phyloP scores from a whole-genome alignment of 2,113 vertebrate genomes.

The Damaliscus lunatus region DNA sequence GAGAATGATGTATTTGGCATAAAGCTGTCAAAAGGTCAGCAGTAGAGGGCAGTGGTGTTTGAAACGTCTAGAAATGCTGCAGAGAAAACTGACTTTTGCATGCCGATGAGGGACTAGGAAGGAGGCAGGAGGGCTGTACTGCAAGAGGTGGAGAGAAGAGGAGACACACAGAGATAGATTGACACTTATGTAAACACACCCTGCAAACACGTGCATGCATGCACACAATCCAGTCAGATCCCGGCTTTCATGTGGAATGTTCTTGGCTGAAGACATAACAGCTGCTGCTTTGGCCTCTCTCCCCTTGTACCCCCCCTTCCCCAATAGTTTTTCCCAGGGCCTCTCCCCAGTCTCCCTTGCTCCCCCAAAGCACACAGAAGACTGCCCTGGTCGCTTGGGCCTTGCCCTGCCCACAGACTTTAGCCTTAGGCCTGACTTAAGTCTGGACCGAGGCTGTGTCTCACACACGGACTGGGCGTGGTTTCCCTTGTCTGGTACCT shows the following conservation, averaged over 20 bases:
- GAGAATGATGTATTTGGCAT: neutral
- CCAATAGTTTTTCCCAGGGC: neutral
- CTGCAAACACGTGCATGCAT: neutral
- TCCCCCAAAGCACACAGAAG: neutral
- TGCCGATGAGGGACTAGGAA: neutral
- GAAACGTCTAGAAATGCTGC: neutral
- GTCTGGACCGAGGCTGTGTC: neutral
- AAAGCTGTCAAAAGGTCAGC: neutral
- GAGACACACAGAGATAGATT: neutral
- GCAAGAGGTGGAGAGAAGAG: neutral
- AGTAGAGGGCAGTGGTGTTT: neutral
- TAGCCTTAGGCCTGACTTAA: neutral
- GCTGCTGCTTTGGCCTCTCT: conserved; percentile 19
- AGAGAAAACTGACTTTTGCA: neutral
- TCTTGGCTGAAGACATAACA: neutral
- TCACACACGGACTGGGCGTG: rapidly evolving
- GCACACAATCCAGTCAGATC: neutral
- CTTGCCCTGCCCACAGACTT: neutral
- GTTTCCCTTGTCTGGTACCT: neutral
- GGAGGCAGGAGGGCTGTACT: neutral
- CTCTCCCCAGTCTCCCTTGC: neutral
- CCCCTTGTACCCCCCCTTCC: neutral
- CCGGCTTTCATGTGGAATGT: conserved; percentile 10
- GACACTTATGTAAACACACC: neutral
- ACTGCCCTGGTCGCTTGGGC: neutral